Conservation (phyloP, 2,888 invertebrate species). For the Xanthorhoe designata region DNA sequence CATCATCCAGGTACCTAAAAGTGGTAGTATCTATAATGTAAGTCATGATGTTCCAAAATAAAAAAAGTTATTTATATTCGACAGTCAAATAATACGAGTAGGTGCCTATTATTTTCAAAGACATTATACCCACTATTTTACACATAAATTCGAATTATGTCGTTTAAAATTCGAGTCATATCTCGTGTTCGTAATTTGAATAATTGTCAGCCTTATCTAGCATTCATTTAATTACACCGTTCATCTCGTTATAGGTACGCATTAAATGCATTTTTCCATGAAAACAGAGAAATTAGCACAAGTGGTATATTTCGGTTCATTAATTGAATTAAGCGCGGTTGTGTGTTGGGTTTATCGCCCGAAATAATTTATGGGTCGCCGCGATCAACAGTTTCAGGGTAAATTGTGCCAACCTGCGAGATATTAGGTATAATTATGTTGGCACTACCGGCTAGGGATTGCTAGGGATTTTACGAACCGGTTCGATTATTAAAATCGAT, state of each 20-base stretch:
- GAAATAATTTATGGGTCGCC: constrained; percentile 56
- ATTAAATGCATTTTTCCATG: constrained; percentile 8
- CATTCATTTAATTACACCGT: not conserved
- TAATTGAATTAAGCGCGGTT: constrained; percentile 47
- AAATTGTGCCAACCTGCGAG: constrained; percentile 48
- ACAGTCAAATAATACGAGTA: too few relatives aligned
- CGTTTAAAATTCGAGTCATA: not conserved
- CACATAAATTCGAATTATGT: too few relatives aligned
- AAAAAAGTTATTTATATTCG: too few relatives aligned
- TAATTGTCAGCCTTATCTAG: not conserved
- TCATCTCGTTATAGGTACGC: constrained; percentile 12
- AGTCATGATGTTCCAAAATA: too few relatives aligned
- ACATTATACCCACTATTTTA: too few relatives aligned
- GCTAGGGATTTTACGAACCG: not conserved
- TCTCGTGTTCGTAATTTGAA: not conserved
- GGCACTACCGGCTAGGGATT: constrained; percentile 32
- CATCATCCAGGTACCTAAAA: too few relatives aligned
- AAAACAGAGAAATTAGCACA: constrained; percentile 26
- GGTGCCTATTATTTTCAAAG: too few relatives aligned
- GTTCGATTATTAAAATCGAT: not conserved
- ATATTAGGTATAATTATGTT: constrained; percentile 43
- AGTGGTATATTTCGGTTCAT: constrained; percentile 43
- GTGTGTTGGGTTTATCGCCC: constrained; percentile 53
- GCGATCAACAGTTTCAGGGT: constrained; percentile 52
- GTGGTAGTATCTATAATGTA: too few relatives aligned